phyloP scores from a whole-genome alignment of 2,888 invertebrate genomes.

The Apamea epomidion region DNA sequence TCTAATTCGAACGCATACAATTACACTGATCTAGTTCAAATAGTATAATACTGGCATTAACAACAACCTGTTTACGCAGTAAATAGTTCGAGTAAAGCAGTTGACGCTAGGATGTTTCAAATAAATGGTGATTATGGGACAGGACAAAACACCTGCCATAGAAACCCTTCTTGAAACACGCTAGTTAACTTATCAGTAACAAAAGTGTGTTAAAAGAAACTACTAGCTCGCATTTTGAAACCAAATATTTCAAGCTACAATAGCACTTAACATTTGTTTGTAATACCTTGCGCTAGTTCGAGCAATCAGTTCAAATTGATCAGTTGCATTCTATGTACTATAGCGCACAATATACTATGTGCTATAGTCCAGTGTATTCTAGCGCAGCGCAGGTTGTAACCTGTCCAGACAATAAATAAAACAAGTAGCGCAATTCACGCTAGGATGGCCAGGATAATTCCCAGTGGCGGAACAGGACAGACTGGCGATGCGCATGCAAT shows the following conservation, averaged over 20 bases:
- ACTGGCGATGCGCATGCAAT: conserved; percentile 32
- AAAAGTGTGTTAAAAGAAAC: conserved; percentile 21
- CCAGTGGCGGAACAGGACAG: conserved; percentile 58
- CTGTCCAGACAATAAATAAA: conserved; percentile 68
- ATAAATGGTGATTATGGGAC: conserved; percentile 27
- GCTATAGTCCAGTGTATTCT: conserved; percentile 42
- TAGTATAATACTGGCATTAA: conserved; percentile 42
- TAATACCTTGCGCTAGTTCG: conserved; percentile 60
- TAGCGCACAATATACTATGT: conserved; percentile 41
- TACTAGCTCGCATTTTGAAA: conserved; percentile 35
- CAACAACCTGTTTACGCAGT: conserved; percentile 60
- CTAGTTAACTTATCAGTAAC: not conserved
- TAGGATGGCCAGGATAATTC: conserved; percentile 72
- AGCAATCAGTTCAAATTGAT: conserved; percentile 66
- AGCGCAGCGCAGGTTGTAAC: conserved; percentile 55
- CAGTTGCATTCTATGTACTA: conserved; percentile 59
- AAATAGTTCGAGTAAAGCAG: conserved; percentile 48
- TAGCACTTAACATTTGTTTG: conserved; percentile 41
- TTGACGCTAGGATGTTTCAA: conserved; percentile 45
- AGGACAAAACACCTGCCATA: not conserved
- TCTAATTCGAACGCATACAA: conserved; percentile 45
- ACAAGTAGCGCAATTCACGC: conserved; percentile 69
- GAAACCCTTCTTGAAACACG: not conserved
- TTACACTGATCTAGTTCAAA: conserved; percentile 53
- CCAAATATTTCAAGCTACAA: conserved; percentile 51